Conservation (phyloP, 2,797 vertebrate species). For the Amazona ochrocephala region DNA sequence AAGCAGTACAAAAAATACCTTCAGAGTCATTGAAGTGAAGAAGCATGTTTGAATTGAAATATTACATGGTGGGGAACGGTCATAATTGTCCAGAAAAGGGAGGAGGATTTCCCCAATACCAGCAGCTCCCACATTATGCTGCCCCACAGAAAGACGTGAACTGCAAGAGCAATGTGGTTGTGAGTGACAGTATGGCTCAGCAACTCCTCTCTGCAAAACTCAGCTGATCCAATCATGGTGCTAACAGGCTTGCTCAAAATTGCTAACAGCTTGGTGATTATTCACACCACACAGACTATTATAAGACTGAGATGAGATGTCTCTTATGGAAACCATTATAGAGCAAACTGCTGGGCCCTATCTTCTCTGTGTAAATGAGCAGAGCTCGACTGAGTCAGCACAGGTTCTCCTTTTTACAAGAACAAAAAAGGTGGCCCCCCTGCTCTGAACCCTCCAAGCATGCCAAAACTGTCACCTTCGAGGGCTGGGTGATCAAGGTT, state of each 20-base stretch:
- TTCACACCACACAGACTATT: neutral
- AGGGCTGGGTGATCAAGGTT: neutral
- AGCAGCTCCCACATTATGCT: neutral
- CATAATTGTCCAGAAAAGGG: neutral
- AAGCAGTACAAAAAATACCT: neutral
- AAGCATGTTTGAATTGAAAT: neutral
- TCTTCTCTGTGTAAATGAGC: neutral
- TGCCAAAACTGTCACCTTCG: slow-evolving; percentile 35
- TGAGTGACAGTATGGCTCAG: neutral
- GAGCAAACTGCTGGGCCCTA: neutral
- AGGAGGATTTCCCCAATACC: neutral
- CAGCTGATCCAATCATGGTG: neutral
- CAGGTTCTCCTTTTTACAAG: neutral
- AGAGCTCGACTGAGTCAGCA: neutral
- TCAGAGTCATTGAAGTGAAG: neutral
- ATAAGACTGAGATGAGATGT: neutral
- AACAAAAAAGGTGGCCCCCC: neutral
- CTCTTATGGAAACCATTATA: slow-evolving; percentile 52
- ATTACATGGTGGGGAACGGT: too few relatives aligned
- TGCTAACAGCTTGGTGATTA: slow-evolving; percentile 16
- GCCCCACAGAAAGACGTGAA: neutral
- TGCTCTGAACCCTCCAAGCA: neutral
- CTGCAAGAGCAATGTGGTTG: neutral
- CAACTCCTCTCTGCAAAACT: neutral
- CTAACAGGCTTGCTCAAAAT: slow-evolving; percentile 32